Evolutionary conservation across 2,113 vertebrate species (phyloP).

Genomic region (Mesocricetus auratus): DNA sequence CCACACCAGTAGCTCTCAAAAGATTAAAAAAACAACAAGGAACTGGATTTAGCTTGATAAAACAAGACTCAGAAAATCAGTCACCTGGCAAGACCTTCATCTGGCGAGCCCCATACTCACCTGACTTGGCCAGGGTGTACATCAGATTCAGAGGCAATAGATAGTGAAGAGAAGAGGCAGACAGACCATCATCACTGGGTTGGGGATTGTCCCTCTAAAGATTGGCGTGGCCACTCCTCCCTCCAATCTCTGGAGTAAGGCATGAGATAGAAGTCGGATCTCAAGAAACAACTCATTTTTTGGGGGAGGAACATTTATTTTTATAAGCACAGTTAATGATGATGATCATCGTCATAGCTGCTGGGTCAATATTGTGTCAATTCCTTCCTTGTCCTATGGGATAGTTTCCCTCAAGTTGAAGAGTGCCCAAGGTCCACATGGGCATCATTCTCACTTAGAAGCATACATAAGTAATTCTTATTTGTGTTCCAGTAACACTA

Average conservation of each 20-base stretch:
- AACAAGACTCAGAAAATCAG: background rate
- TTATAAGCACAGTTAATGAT: conserved; percentile 21
- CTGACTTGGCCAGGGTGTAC: background rate
- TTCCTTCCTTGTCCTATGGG: background rate
- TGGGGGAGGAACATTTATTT: background rate
- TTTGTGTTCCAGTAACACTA: background rate
- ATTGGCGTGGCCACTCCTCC: background rate
- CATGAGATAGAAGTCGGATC: background rate
- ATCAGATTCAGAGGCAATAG: background rate
- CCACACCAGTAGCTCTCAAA: background rate
- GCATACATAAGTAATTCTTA: background rate
- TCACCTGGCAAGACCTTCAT: background rate
- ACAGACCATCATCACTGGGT: background rate
- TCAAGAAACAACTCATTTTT: background rate
- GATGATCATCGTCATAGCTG: background rate
- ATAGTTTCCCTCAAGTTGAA: background rate
- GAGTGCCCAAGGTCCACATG: background rate
- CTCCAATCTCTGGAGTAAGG: background rate
- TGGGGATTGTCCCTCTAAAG: background rate
- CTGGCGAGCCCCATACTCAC: background rate
- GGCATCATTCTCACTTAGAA: background rate
- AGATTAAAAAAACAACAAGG: background rate
- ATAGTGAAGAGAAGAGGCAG: background rate
- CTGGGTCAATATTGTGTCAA: background rate
- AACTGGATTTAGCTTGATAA: background rate